A percentile compares a stretch with the other conserved stretches of the same genome.
phyloP scores from a whole-genome alignment of 2,113 vertebrate genomes.

The Amphiprion percula region DNA sequence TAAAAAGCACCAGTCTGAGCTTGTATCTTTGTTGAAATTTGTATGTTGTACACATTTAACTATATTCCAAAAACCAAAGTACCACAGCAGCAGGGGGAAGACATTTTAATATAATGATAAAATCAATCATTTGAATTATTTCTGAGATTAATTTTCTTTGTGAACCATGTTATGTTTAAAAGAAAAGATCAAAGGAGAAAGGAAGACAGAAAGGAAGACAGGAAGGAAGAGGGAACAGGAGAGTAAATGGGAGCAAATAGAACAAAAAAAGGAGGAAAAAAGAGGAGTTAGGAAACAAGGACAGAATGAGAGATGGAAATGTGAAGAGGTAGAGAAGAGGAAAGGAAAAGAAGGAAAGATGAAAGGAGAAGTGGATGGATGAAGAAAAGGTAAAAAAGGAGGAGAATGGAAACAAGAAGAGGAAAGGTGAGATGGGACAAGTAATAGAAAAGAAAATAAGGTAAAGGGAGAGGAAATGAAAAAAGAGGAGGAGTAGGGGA shows the following conservation, averaged over 20 bases:
- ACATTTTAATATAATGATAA: background rate
- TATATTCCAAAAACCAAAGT: background rate
- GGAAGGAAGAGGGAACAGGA: background rate
- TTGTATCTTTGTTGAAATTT: slow-evolving; percentile 1
- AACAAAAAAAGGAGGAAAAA: too few species aligned
- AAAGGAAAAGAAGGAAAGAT: background rate
- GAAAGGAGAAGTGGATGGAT: background rate
- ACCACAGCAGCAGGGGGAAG: background rate
- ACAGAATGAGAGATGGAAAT: background rate
- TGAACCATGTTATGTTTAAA: background rate
- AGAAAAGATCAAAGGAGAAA: background rate
- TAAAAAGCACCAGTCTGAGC: background rate
- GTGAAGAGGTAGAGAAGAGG: background rate
- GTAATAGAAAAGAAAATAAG: background rate
- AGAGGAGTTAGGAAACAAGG: background rate
- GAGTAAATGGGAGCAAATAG: too few species aligned
- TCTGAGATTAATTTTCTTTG: background rate
- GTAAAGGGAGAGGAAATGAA: background rate
- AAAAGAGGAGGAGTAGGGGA: background rate
- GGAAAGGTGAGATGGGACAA: background rate
- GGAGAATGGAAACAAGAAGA: background rate
- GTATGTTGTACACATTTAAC: background rate
- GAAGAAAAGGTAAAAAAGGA: background rate
- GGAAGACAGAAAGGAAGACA: background rate
- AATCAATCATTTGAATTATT: background rate